A percentile compares a stretch with the other conserved stretches of the same genome.
Evolutionary conservation across 2,888 invertebrate species (phyloP).

Genomic region (Eilema griseolum): DNA sequence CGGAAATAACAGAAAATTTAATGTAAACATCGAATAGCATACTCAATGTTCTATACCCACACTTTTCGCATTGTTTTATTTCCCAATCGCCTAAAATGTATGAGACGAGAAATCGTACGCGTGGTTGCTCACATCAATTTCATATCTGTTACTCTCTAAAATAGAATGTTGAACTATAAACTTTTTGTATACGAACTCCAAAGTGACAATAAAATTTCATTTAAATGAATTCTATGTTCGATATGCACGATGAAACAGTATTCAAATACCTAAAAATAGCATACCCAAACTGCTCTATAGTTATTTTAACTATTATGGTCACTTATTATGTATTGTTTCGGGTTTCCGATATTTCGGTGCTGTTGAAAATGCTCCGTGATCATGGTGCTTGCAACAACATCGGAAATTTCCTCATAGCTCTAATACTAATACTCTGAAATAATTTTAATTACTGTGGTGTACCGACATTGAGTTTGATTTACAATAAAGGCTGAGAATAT

Average conservation of each 20-base stretch:
- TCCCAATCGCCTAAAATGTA: background rate
- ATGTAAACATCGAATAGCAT: conserved; percentile 24
- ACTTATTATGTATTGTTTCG: too few relatives aligned
- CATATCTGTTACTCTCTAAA: background rate
- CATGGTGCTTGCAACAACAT: too few relatives aligned
- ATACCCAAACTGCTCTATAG: too few relatives aligned
- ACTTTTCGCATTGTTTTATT: conserved; percentile 26
- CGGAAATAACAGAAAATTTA: conserved; percentile 25
- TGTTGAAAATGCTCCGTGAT: too few relatives aligned
- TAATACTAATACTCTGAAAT: too few relatives aligned
- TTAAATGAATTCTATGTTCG: background rate
- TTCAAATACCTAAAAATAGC: background rate
- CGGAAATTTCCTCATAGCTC: too few relatives aligned
- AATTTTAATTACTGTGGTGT: too few relatives aligned
- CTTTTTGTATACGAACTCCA: background rate
- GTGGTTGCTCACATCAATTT: background rate
- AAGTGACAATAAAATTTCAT: background rate
- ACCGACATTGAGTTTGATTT: too few relatives aligned
- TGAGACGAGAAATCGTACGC: background rate
- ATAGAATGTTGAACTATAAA: background rate
- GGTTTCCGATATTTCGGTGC: too few relatives aligned
- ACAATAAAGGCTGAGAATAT: too few relatives aligned
- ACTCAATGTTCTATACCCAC: conserved; percentile 24
- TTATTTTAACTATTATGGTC: too few relatives aligned
- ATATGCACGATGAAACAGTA: background rate